Conservation (phyloP, 1,140 invertebrate genomes). For the Tetragnatha versicolor region DNA sequence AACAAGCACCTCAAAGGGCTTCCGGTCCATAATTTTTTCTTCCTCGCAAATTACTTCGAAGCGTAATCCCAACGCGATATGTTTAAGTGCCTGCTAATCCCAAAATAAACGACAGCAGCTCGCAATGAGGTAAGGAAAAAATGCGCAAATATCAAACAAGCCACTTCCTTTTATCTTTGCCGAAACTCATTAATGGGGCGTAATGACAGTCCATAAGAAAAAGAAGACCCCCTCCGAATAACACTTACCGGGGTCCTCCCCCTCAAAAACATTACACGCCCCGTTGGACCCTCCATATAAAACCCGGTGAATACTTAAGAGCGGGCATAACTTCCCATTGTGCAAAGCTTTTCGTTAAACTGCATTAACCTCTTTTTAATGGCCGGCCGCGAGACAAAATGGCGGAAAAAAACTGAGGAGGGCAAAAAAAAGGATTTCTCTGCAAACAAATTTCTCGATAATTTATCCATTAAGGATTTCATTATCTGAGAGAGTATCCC, state of each 20-base stretch:
- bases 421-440: not conserved
- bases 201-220: not conserved
- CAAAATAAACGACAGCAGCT: too few relatives aligned
- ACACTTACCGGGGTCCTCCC: not conserved
- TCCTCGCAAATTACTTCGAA: too few relatives aligned
- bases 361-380: slow-evolving; percentile 34
- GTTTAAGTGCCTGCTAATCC: too few relatives aligned
- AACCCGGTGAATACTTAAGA: not conserved
- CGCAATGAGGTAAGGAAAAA: too few relatives aligned
- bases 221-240: not conserved
- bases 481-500: not conserved
- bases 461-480: slow-evolving; percentile 38
- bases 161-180: too few relatives aligned
- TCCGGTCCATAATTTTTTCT: too few relatives aligned
- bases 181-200: slow-evolving; percentile 4
- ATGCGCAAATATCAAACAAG: too few relatives aligned
- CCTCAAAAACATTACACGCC: not conserved
- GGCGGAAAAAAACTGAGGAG: not conserved
- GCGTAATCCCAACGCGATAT: too few relatives aligned
- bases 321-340: not conserved
- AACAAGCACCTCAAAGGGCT: too few relatives aligned
- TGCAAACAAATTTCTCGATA: slow-evolving; percentile 28
- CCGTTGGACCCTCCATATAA: slow-evolving; percentile 1
- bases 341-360: slow-evolving; percentile 11
- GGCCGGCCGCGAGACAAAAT: not conserved